phyloP scores from a whole-genome alignment of 2,797 vertebrate genomes.

The Centroberyx gerrardi region DNA sequence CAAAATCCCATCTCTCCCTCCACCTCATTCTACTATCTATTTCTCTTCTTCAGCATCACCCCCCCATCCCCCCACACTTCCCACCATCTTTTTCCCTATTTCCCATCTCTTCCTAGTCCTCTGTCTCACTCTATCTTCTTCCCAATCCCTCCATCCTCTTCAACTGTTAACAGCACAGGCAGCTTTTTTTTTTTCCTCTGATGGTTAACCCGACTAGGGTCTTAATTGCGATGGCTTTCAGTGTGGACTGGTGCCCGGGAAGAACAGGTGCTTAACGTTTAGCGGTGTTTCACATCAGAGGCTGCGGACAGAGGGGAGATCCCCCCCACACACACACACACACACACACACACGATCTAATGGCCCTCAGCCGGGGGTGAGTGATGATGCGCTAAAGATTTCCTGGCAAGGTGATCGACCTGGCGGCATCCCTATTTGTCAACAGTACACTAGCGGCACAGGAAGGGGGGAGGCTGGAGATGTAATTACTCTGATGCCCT shows the following conservation, averaged over 20 bases:
- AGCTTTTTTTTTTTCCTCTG: conserved; percentile 6
- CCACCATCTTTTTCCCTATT: conserved; percentile 9
- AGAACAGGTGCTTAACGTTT: conserved; percentile 78
- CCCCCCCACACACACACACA: conserved; percentile 13
- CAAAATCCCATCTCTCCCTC: conserved; percentile 28
- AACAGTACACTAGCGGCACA: conserved; percentile 35
- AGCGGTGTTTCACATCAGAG: conserved; percentile 59
- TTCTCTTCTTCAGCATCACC: conserved; percentile 9
- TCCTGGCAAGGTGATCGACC: conserved; percentile 77
- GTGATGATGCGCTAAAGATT: conserved; percentile 77
- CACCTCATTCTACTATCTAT: neutral
- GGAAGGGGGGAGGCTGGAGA: no score
- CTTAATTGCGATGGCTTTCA: conserved; percentile 57
- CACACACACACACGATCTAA: conserved; percentile 47
- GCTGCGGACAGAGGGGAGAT: conserved; percentile 50
- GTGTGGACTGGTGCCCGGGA: conserved; percentile 42
- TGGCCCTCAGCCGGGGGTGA: conserved; percentile 57
- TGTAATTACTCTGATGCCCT: no score
- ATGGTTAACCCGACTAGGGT: conserved; percentile 33
- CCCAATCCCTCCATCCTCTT: conserved; percentile 22
- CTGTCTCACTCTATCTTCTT: conserved; percentile 17
- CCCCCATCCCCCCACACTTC: neutral
- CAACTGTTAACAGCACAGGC: conserved; percentile 24
- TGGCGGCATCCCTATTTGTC: conserved; percentile 62
- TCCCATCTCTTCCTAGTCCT: conserved; percentile 21